These are phyloP conservation scores for Rachycentron canadum DNA, from an alignment of 2,797 vertebrate genomes.

Conservation along the genomic window DNA sequence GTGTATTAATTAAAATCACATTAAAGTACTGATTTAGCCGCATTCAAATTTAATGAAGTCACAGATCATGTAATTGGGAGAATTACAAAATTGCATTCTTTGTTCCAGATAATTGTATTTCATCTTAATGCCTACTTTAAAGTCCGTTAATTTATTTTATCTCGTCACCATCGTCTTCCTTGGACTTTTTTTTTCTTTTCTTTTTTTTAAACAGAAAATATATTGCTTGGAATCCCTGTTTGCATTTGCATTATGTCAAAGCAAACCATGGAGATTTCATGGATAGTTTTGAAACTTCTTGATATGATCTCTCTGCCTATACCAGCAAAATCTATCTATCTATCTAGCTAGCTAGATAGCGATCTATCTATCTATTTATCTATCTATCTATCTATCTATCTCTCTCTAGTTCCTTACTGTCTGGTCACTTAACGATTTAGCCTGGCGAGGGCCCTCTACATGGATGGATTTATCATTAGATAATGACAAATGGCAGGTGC, in stretches of 20 bases:
- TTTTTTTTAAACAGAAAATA: slow-evolving; percentile 32
- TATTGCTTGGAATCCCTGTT: slow-evolving; percentile 17
- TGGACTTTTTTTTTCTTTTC: slow-evolving; percentile 7
- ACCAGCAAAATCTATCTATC: slow-evolving; percentile 32
- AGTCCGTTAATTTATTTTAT: slow-evolving; percentile 74
- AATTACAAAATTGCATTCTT: slow-evolving; percentile 72
- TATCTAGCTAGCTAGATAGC: slow-evolving; percentile 31
- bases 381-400: slow-evolving; percentile 16
- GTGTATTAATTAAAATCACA: slow-evolving; percentile 74
- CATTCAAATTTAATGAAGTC: slow-evolving; percentile 77
- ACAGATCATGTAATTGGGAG: slow-evolving; percentile 71
- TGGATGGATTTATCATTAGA: slow-evolving; percentile 83
- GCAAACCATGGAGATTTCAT: slow-evolving; percentile 35
- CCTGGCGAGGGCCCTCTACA: slow-evolving; percentile 56
- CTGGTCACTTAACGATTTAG: slow-evolving; percentile 60
- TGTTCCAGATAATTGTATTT: slow-evolving; percentile 77
- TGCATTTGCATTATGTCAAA: slow-evolving; percentile 27
- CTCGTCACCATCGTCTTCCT: slow-evolving; percentile 55
- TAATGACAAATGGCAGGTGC: slow-evolving; percentile 80
- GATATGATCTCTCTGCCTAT: slow-evolving; percentile 39
- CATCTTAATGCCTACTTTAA: slow-evolving; percentile 65
- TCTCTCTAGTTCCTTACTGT: slow-evolving; percentile 47
- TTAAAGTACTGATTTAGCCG: slow-evolving; percentile 72
- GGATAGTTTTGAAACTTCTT: slow-evolving; percentile 22
- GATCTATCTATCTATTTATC: slow-evolving; percentile 36